Conservation (phyloP, 2,888 invertebrate species). For the Eupithecia insigniata region DNA sequence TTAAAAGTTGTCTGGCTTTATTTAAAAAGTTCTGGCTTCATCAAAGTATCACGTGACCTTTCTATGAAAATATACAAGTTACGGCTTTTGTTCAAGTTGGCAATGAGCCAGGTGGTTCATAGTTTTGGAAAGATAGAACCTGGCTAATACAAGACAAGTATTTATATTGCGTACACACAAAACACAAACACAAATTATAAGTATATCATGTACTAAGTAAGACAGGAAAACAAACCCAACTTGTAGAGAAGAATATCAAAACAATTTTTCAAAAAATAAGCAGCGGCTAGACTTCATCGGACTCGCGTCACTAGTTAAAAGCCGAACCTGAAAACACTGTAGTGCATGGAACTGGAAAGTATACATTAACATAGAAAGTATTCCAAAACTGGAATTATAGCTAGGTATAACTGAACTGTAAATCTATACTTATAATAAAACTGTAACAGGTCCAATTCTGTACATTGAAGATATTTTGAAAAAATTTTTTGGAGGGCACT, state of each 20-base stretch:
- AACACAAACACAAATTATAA: too few relatives aligned
- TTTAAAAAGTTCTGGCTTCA: conserved; percentile 29
- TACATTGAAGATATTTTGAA: too few relatives aligned
- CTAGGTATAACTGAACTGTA: too few relatives aligned
- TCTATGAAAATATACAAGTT: conserved; percentile 16
- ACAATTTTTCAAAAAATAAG: too few relatives aligned
- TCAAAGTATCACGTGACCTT: conserved; percentile 17
- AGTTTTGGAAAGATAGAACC: not conserved
- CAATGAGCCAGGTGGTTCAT: not conserved
- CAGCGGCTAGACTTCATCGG: too few relatives aligned
- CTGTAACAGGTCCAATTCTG: too few relatives aligned
- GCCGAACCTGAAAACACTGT: not conserved
- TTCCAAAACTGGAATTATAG: too few relatives aligned
- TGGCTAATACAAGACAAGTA: not conserved
- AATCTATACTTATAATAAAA: too few relatives aligned
- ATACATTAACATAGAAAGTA: not conserved
- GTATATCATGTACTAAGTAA: too few relatives aligned
- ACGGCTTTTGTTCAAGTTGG: not conserved
- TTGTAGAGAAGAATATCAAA: too few relatives aligned
- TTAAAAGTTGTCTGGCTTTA: conserved; percentile 45
- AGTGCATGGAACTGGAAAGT: not conserved
- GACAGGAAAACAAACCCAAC: too few relatives aligned
- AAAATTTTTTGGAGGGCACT: too few relatives aligned
- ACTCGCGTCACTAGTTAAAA: not conserved
- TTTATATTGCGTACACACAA: not conserved